phyloP scores from a whole-genome alignment of 2,888 invertebrate genomes.

The Pammene aurita region DNA sequence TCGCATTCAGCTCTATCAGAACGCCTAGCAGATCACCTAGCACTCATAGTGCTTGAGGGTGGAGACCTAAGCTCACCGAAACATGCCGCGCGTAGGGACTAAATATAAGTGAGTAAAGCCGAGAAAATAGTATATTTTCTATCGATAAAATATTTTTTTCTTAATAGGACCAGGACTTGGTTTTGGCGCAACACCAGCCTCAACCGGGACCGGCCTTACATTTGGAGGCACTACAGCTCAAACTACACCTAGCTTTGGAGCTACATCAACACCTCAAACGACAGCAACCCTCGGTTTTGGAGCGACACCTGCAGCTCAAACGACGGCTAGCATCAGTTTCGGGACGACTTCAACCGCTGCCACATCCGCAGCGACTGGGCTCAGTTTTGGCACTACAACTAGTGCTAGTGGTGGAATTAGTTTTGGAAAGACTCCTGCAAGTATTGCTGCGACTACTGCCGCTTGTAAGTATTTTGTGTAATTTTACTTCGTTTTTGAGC shows the following conservation, averaged over 20 bases:
- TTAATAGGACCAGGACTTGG: not conserved
- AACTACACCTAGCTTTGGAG: too few species aligned
- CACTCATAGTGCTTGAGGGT: too few species aligned
- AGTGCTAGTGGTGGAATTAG: conserved; percentile 31
- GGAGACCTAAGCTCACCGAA: too few species aligned
- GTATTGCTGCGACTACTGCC: conserved; percentile 44
- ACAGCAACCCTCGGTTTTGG: not conserved
- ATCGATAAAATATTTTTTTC: too few species aligned
- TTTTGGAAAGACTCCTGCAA: conserved; percentile 52
- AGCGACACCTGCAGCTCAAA: not conserved
- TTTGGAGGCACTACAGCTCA: too few species aligned
- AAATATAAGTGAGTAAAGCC: too few species aligned
- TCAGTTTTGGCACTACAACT: not conserved
- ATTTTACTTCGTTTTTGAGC: too few species aligned
- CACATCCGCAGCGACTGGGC: not conserved
- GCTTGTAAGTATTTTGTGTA: conserved; percentile 6
- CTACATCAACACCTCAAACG: too few species aligned
- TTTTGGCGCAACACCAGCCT: not conserved
- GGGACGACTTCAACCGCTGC: not conserved
- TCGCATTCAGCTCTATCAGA: too few species aligned
- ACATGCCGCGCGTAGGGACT: too few species aligned
- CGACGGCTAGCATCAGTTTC: not conserved
- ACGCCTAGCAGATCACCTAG: too few species aligned
- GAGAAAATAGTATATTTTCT: too few species aligned
- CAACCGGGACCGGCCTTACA: not conserved